These are phyloP conservation scores for Ferdinandea cuprea DNA, from an alignment of 2,888 invertebrate species.

Conservation along the genomic window DNA sequence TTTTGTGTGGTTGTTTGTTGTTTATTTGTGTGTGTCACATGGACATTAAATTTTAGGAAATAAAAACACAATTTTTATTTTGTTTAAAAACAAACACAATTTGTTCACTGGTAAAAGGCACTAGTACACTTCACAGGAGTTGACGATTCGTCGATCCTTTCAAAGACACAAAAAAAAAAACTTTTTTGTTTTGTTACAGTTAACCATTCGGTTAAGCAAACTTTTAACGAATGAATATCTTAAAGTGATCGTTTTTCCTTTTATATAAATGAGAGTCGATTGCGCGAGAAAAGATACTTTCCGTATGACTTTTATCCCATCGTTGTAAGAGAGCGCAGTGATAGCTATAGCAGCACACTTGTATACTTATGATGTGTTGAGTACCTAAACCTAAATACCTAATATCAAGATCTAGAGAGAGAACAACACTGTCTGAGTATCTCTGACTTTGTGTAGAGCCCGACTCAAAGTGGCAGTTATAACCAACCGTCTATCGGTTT, in stretches of 20 bases:
- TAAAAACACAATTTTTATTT: too few species aligned
- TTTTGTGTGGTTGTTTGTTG: slow-evolving; percentile 1
- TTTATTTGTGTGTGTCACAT: slow-evolving; percentile 24
- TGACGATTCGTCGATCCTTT: neutral
- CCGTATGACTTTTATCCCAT: slow-evolving; percentile 36
- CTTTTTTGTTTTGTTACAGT: slow-evolving; percentile 17
- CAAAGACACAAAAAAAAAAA: slow-evolving; percentile 1
- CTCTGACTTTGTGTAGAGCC: slow-evolving; percentile 3
- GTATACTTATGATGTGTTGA: neutral
- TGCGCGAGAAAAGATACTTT: slow-evolving; percentile 62
- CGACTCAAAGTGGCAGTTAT: slow-evolving; percentile 37
- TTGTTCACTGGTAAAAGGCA: neutral
- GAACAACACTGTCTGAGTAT: neutral
- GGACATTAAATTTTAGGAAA: slow-evolving; percentile 10
- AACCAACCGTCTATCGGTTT: slow-evolving; percentile 43
- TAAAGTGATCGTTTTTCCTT: slow-evolving; percentile 61
- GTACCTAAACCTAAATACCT: neutral
- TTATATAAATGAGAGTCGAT: slow-evolving; percentile 63
- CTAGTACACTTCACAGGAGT: slow-evolving; percentile 7
- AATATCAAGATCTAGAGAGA: neutral
- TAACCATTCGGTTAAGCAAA: slow-evolving; percentile 78
- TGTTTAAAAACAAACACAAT: neutral
- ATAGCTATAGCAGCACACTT: neutral
- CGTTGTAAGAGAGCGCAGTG: slow-evolving; percentile 17
- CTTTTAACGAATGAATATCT: slow-evolving; percentile 76